phyloP scores from a whole-genome alignment of 1,140 invertebrate genomes.

The Drosophila seguyi region DNA sequence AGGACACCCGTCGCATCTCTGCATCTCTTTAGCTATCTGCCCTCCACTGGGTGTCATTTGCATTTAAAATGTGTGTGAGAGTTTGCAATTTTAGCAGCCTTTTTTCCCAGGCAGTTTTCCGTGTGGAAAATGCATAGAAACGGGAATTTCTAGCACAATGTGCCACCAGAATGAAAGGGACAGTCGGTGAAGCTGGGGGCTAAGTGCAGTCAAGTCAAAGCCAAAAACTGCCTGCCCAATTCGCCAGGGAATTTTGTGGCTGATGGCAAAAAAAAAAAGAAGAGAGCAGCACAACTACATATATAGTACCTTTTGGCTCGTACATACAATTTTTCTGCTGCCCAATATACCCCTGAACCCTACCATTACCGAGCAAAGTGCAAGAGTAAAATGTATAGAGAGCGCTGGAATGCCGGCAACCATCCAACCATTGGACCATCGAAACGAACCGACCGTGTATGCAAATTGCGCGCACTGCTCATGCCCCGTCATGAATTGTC shows the following conservation, averaged over 20 bases:
- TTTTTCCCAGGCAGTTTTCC: constrained; percentile 25
- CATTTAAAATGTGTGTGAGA: constrained; percentile 66
- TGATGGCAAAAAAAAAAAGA: constrained; percentile 29
- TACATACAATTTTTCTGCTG: not conserved
- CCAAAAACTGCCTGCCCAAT: constrained; percentile 54
- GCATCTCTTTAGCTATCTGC: constrained; percentile 2
- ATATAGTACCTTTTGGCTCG: not conserved
- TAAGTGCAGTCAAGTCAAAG: constrained; percentile 56
- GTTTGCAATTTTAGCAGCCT: constrained; percentile 19
- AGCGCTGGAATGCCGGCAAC: constrained; percentile 3
- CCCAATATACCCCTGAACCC: constrained; percentile 2
- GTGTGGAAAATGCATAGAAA: constrained; percentile 63
- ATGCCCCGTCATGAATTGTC: constrained; percentile 77
- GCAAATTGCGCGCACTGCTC: constrained; percentile 79
- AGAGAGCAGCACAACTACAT: constrained; percentile 4
- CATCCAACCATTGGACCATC: constrained; percentile 42
- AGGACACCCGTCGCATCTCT: constrained; percentile 9
- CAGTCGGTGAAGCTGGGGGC: constrained; percentile 16
- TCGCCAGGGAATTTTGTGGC: constrained; percentile 60
- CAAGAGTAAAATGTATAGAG: constrained; percentile 19
- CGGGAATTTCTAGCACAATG: constrained; percentile 64
- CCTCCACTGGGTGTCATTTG: constrained; percentile 63
- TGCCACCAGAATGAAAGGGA: constrained; percentile 21
- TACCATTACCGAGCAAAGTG: not conserved
- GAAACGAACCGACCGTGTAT: constrained; percentile 64